Evolutionary conservation across 2,888 invertebrate genomes (phyloP).

Genomic region (Microdon myrmicae): DNA sequence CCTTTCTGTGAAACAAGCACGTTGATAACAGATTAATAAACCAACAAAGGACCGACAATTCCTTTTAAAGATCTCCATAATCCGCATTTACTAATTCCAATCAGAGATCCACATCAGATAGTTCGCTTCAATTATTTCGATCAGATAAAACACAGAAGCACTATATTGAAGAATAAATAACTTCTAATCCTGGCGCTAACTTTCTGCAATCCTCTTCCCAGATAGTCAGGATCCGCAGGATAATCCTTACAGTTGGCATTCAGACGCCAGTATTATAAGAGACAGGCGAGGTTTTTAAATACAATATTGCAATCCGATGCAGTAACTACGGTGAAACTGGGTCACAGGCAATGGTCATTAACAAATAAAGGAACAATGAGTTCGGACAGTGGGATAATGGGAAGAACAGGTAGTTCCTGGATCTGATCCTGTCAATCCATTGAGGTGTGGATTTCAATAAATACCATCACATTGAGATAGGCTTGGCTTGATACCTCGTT

Average conservation of each 20-base stretch:
- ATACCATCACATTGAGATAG: constrained; percentile 42
- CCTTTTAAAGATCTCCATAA: no score
- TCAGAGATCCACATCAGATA: no score
- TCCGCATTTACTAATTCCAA: no score
- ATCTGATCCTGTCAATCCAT: constrained; percentile 5
- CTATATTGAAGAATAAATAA: no score
- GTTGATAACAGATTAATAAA: constrained; percentile 2
- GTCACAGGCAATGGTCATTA: constrained; percentile 31
- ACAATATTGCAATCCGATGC: no score
- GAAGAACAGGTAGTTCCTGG: constrained; percentile 16
- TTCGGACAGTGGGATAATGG: constrained; percentile 31
- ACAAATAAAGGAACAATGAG: constrained; percentile 32
- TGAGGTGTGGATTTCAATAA: constrained; percentile 42
- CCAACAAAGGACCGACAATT: no score
- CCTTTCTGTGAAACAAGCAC: no score
- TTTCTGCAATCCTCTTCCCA: constrained; percentile 5
- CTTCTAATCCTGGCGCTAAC: constrained; percentile 42
- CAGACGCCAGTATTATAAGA: no score
- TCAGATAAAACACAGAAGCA: no score
- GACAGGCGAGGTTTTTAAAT: no score
- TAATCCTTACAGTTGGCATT: no score
- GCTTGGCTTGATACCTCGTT: constrained; percentile 34
- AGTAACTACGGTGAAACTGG: constrained; percentile 6
- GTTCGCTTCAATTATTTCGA: no score
- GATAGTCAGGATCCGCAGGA: constrained; percentile 14